Evolutionary conservation across 2,113 vertebrate species (phyloP), one percentile per base, ranked within the genome.

Genomic region (Morone chrysops): DNA sequence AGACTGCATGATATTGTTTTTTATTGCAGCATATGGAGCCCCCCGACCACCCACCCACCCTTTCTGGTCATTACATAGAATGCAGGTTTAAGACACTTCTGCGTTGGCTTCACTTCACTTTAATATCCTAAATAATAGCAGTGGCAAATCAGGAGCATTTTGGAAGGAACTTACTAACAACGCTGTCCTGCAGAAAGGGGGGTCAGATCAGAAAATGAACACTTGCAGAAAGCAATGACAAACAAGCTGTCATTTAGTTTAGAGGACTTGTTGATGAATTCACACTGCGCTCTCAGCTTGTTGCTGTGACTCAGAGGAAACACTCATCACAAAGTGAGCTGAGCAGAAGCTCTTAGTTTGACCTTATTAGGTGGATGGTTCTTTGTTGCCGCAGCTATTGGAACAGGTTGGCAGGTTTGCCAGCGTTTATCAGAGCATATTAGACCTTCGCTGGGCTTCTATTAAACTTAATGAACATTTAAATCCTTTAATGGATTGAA

Each of bases 401-500:
- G 82, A 91, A 69, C 88, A 84, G 90, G 90, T 87, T 92, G 91
- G 85, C 89, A 87, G 86, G 88, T 93, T 91, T 90, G 78, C 86
- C 79, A 11, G 86, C 48, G 60, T 91, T 91, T 90, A 92, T 93
- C 93, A 89, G 90, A 92, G 85, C 75, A 84, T 87, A 92, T 92
- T 89, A 92, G 87, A 87, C 82, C 83, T 92, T 81, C 76, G 18
- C 88, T 87, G 83, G 82, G 89, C 87, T 87, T 92, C 90, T 81
- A 89, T 92, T 89, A 90, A 83, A 92, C 87, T 79, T 93, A 89
- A 93, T 93, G 88, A 94, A 91, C 92, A 93, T 94, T 92, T 92
- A 93, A 91, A 92, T 92, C 90, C 89, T 89, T 87, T 87, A 92
- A 93, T 92, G 87, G 87, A 94, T 92, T 92, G 91, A 90, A 90